Percentiles rank a stretch among this genome's conserved stretches.
Conservation (phyloP, 2,888 invertebrate species). For the Erebia palarica region DNA sequence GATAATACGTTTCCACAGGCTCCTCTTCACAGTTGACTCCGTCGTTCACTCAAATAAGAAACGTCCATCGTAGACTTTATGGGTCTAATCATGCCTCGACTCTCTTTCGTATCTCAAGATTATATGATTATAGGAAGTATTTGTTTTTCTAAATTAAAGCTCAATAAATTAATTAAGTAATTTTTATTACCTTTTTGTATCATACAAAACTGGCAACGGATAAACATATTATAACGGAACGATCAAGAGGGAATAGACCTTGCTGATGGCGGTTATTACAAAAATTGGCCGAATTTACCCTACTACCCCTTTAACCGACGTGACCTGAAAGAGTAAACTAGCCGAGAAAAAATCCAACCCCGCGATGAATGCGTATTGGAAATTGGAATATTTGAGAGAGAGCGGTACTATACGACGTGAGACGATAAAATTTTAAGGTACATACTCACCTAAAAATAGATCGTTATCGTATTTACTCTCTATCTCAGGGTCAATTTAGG, state of each 20-base stretch:
- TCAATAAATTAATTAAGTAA: conserved; percentile 58
- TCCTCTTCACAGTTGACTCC: too few relatives aligned
- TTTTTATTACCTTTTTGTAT: neutral
- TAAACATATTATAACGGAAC: conserved; percentile 34
- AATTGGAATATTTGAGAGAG: conserved; percentile 1
- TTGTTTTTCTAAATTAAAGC: too few relatives aligned
- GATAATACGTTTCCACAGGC: too few relatives aligned
- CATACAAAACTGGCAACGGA: neutral
- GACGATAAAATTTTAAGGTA: too few relatives aligned
- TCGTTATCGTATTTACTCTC: too few relatives aligned
- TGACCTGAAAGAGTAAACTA: conserved; percentile 56
- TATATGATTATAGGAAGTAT: too few relatives aligned
- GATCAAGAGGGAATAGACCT: conserved; percentile 51
- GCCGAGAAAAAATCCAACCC: conserved; percentile 45
- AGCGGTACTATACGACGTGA: neutral
- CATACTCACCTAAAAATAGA: too few relatives aligned
- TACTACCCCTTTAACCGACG: conserved; percentile 69
- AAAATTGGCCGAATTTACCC: conserved; percentile 67
- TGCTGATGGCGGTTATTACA: conserved; percentile 66
- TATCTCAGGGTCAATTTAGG: too few relatives aligned
- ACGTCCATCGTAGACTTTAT: too few relatives aligned
- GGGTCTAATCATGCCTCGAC: too few relatives aligned
- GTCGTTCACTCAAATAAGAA: too few relatives aligned
- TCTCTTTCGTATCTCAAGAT: too few relatives aligned
- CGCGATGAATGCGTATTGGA: neutral